Conservation (phyloP, 2,888 invertebrate genomes). For the Acleris sparsana region DNA sequence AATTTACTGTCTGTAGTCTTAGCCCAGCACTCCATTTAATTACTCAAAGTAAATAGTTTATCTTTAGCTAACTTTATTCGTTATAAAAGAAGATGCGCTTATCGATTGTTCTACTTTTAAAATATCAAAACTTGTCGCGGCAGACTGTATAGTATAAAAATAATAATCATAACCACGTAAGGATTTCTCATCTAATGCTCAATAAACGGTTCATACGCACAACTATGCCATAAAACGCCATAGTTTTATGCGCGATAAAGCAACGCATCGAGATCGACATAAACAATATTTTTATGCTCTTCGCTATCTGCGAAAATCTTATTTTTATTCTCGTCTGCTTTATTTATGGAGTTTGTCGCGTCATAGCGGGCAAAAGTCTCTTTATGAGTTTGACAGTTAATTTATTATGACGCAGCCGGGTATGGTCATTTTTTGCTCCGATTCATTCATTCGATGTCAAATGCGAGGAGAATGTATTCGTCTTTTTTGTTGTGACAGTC, state of each 20-base stretch:
- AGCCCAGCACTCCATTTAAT: constrained; percentile 1
- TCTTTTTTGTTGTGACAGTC: neutral
- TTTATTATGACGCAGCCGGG: constrained; percentile 59
- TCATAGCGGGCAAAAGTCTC: constrained; percentile 46
- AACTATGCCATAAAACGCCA: constrained; percentile 59
- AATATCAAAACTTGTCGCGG: constrained; percentile 38
- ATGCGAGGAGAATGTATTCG: neutral
- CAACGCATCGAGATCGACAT: constrained; percentile 72
- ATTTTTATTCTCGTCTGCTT: constrained; percentile 58
- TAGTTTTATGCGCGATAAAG: constrained; percentile 75
- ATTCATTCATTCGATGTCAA: constrained; percentile 42
- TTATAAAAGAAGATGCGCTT: constrained; percentile 1
- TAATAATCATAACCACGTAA: constrained; percentile 21
- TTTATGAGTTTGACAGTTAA: constrained; percentile 63
- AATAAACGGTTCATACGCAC: constrained; percentile 65
- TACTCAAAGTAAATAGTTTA: neutral
- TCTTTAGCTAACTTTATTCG: neutral
- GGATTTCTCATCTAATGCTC: constrained; percentile 49
- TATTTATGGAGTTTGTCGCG: constrained; percentile 36
- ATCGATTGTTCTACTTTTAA: constrained; percentile 22
- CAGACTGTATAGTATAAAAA: constrained; percentile 16
- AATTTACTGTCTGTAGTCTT: neutral
- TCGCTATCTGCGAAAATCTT: constrained; percentile 74
- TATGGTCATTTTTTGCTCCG: constrained; percentile 62
- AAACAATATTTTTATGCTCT: constrained; percentile 77